Evolutionary conservation across 2,888 invertebrate species (phyloP).

Genomic region (Macropis europaea): DNA sequence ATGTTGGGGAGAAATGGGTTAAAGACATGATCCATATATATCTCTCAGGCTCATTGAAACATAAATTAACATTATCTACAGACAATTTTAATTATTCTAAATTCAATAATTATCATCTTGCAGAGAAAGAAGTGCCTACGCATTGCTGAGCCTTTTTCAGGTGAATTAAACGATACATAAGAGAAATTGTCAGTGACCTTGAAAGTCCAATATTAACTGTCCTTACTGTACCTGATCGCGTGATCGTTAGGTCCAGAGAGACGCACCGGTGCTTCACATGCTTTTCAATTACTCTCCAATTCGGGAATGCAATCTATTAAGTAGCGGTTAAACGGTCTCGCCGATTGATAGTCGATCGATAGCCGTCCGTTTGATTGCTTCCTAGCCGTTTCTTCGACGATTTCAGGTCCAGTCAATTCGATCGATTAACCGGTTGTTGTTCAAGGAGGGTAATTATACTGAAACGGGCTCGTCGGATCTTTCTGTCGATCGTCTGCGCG

Average conservation of each 20-base stretch:
- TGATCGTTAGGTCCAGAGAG: constrained; percentile 16
- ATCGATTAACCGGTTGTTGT: constrained; percentile 38
- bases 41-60: too few relatives aligned
- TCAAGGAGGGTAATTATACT: constrained; percentile 20
- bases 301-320: constrained; percentile 42
- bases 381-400: neutral
- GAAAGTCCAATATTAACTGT: too few relatives aligned
- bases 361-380: constrained; percentile 14
- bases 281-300: constrained; percentile 7
- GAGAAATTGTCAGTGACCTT: too few relatives aligned
- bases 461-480: neutral
- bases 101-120: too few relatives aligned
- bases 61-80: too few relatives aligned
- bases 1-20: too few relatives aligned
- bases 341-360: constrained; percentile 6
- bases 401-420: constrained; percentile 13
- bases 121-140: too few relatives aligned
- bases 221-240: constrained; percentile 30
- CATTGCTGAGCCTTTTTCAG: too few relatives aligned
- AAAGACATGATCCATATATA: too few relatives aligned
- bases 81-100: too few relatives aligned
- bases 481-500: constrained; percentile 14
- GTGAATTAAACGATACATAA: too few relatives aligned
- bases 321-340: constrained; percentile 13
- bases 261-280: neutral